A percentile compares a stretch with the other conserved stretches of the same genome.
These are phyloP conservation scores for Parnassius apollo DNA, from an alignment of 2,888 invertebrate species.

Conservation along the genomic window DNA sequence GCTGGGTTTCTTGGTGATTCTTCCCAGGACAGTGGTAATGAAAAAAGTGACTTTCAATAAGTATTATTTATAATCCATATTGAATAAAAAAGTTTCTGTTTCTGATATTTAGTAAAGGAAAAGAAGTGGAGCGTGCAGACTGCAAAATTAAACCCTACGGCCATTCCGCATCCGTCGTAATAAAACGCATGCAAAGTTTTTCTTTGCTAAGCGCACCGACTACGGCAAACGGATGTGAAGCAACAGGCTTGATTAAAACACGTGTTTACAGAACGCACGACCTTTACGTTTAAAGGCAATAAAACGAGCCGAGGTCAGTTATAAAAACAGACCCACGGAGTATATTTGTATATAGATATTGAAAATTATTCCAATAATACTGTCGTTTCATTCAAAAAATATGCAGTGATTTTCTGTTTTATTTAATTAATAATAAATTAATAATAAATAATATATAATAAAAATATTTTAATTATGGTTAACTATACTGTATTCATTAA, in stretches of 20 bases:
- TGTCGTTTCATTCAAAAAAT: too few species aligned
- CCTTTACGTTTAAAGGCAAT: conserved; percentile 65
- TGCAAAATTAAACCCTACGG: conserved; percentile 76
- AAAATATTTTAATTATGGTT: too few species aligned
- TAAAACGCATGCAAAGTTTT: conserved; percentile 81
- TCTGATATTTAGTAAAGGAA: conserved; percentile 54
- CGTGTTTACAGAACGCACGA: conserved; percentile 78
- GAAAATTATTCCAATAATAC: too few species aligned
- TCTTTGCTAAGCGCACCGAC: conserved; percentile 73
- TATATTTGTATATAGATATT: too few species aligned
- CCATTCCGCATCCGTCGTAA: conserved; percentile 72
- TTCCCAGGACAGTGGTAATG: too few species aligned
- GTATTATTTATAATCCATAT: too few species aligned
- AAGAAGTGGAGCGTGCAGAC: conserved; percentile 48
- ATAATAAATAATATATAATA: too few species aligned
- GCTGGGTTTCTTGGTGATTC: too few species aligned
- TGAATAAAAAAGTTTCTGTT: conserved; percentile 22
- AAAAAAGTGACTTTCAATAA: too few species aligned
- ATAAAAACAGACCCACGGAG: neutral
- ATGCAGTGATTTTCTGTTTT: too few species aligned
- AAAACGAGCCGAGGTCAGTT: conserved; percentile 37
- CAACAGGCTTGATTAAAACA: conserved; percentile 82
- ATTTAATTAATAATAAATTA: too few species aligned
- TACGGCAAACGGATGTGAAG: conserved; percentile 73
- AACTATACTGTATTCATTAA: too few species aligned